phyloP scores from a whole-genome alignment of 2,797 vertebrate species.

The Phylloscopus collybita region DNA sequence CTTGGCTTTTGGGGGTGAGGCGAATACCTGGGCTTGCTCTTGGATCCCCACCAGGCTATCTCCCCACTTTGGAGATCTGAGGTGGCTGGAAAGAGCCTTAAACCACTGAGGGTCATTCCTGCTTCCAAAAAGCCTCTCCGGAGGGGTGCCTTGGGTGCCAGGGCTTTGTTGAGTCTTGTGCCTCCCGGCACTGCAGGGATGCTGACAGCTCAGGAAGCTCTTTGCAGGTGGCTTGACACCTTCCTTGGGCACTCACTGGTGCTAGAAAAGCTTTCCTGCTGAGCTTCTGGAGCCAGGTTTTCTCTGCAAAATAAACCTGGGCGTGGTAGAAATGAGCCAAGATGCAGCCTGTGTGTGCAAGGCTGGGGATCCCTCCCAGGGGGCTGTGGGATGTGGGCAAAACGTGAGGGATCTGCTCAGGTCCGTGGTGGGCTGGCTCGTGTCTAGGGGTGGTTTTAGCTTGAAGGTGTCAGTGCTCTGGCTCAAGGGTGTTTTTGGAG shows the following conservation, averaged over 20 bases:
- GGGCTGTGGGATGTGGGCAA: rapidly evolving
- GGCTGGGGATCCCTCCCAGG: rapidly evolving
- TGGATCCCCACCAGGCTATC: background rate
- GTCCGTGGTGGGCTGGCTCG: rapidly evolving
- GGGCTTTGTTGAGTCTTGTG: background rate
- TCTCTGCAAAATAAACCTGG: background rate
- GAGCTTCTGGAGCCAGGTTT: background rate
- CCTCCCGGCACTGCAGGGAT: rapidly evolving
- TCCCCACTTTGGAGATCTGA: background rate
- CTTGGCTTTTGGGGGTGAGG: background rate
- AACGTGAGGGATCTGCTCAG: rapidly evolving
- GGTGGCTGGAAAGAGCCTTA: background rate
- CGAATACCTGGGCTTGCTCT: background rate
- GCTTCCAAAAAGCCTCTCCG: background rate
- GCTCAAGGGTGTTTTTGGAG: background rate
- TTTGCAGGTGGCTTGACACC: background rate
- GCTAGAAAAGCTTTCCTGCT: background rate
- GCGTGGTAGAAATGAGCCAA: rapidly evolving
- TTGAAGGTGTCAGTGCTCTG: background rate
- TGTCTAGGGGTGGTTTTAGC: background rate
- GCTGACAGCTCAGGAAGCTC: background rate
- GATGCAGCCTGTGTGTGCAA: background rate
- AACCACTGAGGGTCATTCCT: background rate
- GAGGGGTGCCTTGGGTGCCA: background rate
- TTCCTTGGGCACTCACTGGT: background rate